These are phyloP conservation scores for Cecidostiba fungosa DNA, from an alignment of 2,888 invertebrate species.

Conservation along the genomic window DNA sequence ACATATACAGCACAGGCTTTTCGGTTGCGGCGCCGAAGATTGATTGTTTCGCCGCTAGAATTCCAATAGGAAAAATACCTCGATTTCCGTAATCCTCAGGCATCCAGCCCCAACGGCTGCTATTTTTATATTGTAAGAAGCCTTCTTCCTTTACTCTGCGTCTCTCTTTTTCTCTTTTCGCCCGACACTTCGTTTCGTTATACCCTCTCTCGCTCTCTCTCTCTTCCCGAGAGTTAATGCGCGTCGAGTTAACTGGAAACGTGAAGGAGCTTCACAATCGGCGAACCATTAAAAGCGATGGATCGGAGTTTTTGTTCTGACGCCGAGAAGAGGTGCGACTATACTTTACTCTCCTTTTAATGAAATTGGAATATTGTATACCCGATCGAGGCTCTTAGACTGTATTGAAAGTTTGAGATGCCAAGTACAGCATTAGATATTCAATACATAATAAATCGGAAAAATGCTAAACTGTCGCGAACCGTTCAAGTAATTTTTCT, in stretches of 20 bases:
- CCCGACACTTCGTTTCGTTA: slow-evolving; percentile 5
- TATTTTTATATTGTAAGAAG: slow-evolving; percentile 37
- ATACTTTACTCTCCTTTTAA: background rate
- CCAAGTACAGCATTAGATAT: background rate
- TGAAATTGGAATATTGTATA: background rate
- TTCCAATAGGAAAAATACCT: slow-evolving; percentile 52
- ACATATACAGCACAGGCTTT: slow-evolving; percentile 6
- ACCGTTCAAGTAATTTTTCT: background rate
- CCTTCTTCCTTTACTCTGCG: background rate
- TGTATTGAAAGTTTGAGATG: background rate
- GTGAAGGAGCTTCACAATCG: background rate
- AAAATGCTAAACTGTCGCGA: background rate
- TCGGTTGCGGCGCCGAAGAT: slow-evolving; percentile 36
- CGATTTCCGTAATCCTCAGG: slow-evolving; percentile 37
- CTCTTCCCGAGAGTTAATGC: background rate
- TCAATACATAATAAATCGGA: background rate
- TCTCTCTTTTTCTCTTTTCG: background rate
- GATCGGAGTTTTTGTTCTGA: background rate
- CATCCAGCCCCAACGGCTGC: background rate
- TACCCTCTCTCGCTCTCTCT: no score
- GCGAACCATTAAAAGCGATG: background rate
- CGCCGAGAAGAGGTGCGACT: background rate
- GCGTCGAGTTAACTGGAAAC: slow-evolving; percentile 8
- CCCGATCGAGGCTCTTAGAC: background rate
- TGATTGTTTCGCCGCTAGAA: slow-evolving; percentile 46